Conservation (phyloP, 2,888 invertebrate genomes). For the Pyrrhosoma nymphula region DNA sequence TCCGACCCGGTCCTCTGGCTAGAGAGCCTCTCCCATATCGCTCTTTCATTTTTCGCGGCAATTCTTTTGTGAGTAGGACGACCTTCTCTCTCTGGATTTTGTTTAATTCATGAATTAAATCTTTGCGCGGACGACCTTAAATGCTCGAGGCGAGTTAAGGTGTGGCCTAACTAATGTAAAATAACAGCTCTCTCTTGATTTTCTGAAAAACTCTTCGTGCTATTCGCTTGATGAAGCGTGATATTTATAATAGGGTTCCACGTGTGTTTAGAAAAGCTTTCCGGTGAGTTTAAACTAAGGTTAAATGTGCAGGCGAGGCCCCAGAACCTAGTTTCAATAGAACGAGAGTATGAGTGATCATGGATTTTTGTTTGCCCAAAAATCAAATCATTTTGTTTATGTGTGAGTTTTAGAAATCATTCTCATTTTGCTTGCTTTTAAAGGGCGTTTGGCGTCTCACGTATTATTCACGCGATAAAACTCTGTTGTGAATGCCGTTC, state of each 20-base stretch:
- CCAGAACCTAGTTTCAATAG: too few species aligned
- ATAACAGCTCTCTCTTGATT: neutral
- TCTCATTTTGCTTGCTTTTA: too few species aligned
- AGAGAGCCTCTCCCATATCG: neutral
- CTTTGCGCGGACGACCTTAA: neutral
- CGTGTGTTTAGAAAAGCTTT: neutral
- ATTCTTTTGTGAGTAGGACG: neutral
- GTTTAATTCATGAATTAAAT: slow-evolving; percentile 18
- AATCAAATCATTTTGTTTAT: too few species aligned
- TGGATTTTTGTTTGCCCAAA: too few species aligned
- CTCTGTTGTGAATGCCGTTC: too few species aligned
- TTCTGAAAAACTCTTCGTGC: neutral
- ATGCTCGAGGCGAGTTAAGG: neutral
- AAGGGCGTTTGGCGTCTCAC: too few species aligned
- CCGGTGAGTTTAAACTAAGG: neutral
- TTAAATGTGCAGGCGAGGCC: neutral
- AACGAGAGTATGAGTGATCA: too few species aligned
- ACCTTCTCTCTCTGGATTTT: neutral
- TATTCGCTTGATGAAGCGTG: neutral
- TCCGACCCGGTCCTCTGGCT: neutral
- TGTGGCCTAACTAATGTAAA: neutral
- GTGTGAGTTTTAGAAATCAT: too few species aligned
- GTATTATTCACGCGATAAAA: too few species aligned
- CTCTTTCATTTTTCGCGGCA: neutral
- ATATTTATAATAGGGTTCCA: neutral